Evolutionary conservation across 1,140 invertebrate species (phyloP), one percentile per base, ranked within the genome.

Genomic region (Argopecten irradians): DNA sequence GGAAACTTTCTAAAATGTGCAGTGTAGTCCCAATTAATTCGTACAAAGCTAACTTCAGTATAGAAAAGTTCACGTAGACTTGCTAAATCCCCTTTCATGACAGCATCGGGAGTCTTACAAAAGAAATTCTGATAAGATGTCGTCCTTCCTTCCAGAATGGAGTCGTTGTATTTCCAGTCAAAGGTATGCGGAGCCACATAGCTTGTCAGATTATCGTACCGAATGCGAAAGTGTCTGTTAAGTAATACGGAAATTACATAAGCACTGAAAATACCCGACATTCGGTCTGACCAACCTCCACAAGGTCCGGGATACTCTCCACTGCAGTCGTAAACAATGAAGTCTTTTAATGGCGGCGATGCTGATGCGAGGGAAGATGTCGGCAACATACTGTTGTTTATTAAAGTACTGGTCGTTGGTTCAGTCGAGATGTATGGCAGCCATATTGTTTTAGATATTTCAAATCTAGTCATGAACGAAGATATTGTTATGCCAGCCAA

Each of bases 201-300:
- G 16, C 28, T n/a, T 28, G 55, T 71, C 22, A 71, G 28, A 71
- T 71, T 71, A 71, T n/a, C 8, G n/a, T 71, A 71, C 5, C 22
- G n/a, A 3, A 71, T 28, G n/a, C n/a, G 55, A n/a, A 71, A 71
- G 28, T 28, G 55, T 71, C 28, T 71, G 5, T 71, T n/a, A 16
- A 71, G 55, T 71, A 71, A 71, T 28, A 71, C 55, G 55, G 55
- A 71, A 71, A 71, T 71, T 22, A 71, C 55, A n/a, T 71, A 71
- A 28, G 55, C 55, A 28, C 55, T 71, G 55, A 71, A 71, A 22
- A 71, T 71, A n/a, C 55, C 55, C 7, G 55, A 71, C 55, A 71
- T 71, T 22, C 55, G 55, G 3, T 71, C 55, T 11, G 55, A 71
- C 55, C 55, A 71, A n/a, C 55, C n/a, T 5, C 55, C 55, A 71